Conservation (phyloP, 2,888 invertebrate species). For the Cheilosia vernalis region DNA sequence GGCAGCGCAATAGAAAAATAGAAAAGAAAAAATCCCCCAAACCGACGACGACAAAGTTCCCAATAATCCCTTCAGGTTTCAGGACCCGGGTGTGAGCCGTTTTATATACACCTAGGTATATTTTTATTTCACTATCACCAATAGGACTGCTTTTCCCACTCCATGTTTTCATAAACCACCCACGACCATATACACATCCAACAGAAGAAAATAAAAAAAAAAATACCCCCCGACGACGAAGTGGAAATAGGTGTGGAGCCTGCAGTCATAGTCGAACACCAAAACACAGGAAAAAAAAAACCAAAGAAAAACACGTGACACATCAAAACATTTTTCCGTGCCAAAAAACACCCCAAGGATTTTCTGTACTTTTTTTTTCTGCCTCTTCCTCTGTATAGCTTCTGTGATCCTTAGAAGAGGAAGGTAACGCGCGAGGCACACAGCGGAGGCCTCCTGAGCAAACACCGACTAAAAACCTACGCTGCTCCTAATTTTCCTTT, state of each 20-base stretch:
- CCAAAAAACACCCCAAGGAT: constrained; percentile 75
- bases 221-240: constrained; percentile 4
- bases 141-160: constrained; percentile 50
- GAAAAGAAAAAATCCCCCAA: constrained; percentile 42
- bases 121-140: constrained; percentile 56
- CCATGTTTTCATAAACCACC: constrained; percentile 40
- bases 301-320: constrained; percentile 75
- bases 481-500: constrained; percentile 66
- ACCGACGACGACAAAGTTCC: constrained; percentile 72
- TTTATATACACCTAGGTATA: constrained; percentile 33
- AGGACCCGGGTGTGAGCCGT: constrained; percentile 57
- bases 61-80: constrained; percentile 75
- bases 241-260: constrained; percentile 75
- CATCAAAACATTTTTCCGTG: constrained; percentile 75
- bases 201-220: constrained; percentile 39
- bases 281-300: constrained; percentile 68
- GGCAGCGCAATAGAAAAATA: constrained; percentile 15
- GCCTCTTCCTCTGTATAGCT: constrained; percentile 48
- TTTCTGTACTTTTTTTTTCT: constrained; percentile 47
- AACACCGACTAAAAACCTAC: constrained; percentile 74
- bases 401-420: constrained; percentile 71
- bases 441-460: constrained; percentile 72
- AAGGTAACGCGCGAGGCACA: constrained; percentile 72
- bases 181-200: constrained; percentile 25
- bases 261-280: constrained; percentile 75